These are phyloP conservation scores for Aspidiotus destructor DNA, from an alignment of 2,888 invertebrate genomes.

Conservation along the genomic window DNA sequence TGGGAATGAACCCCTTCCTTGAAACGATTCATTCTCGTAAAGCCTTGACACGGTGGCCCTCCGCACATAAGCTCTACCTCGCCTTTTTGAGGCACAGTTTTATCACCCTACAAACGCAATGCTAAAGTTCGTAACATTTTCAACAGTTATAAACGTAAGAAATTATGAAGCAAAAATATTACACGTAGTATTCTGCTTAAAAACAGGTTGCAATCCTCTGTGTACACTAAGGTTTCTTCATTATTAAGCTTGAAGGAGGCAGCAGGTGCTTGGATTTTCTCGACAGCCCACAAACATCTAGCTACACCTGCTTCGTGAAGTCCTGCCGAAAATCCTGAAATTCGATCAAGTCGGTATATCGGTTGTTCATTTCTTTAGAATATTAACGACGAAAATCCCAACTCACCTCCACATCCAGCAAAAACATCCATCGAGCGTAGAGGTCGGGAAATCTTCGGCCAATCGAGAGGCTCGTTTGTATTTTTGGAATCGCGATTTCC, in stretches of 20 bases:
- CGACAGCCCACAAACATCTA: constrained; percentile 70
- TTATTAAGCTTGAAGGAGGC: constrained; percentile 70
- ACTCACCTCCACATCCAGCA: constrained; percentile 68
- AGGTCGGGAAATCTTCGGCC: constrained; percentile 45
- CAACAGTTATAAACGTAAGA: no score
- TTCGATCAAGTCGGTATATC: neutral
- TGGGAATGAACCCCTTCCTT: constrained; percentile 72
- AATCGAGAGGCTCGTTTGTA: constrained; percentile 33
- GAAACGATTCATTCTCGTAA: constrained; percentile 82
- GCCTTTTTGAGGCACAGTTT: constrained; percentile 59
- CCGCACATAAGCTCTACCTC: constrained; percentile 76
- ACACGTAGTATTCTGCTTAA: constrained; percentile 56
- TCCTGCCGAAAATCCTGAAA: constrained; percentile 59
- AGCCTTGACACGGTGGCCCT: constrained; percentile 82
- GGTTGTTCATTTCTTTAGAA: no score
- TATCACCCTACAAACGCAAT: constrained; percentile 42
- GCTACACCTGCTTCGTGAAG: constrained; percentile 59
- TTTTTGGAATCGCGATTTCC: constrained; percentile 43
- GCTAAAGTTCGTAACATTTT: neutral
- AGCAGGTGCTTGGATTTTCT: constrained; percentile 66
- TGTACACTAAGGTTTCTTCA: constrained; percentile 60
- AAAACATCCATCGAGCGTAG: constrained; percentile 68
- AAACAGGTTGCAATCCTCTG: constrained; percentile 68
- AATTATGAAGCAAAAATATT: constrained; percentile 30
- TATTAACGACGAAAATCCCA: neutral